Conservation (phyloP, 37 sponge, comb jelly and placozoan genomes). For the Diacarnus erythraeanus region DNA sequence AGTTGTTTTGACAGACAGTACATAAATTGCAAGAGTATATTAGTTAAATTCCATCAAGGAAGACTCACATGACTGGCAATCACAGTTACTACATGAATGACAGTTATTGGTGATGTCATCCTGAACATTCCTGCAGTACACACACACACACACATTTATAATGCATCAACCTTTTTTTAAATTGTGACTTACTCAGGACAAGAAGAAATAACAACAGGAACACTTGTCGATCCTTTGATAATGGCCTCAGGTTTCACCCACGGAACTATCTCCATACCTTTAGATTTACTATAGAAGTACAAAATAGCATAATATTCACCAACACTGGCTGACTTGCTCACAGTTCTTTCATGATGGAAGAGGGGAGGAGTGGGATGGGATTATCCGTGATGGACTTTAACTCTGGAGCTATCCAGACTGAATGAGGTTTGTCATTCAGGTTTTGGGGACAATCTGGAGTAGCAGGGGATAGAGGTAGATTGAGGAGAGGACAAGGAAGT, state of each 20-base stretch:
- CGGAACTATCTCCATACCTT: conserved; percentile 30
- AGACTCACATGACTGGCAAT: too few relatives aligned
- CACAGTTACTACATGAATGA: too few relatives aligned
- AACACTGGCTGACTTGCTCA: neutral
- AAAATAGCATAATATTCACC: neutral
- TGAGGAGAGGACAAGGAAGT: neutral
- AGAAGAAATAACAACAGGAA: too few relatives aligned
- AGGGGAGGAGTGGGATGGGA: conserved; percentile 5
- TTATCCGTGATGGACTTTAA: neutral
- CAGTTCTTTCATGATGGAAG: conserved; percentile 23
- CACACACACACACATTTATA: too few relatives aligned
- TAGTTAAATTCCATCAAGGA: too few relatives aligned
- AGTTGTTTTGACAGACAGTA: too few relatives aligned
- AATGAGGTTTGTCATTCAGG: neutral
- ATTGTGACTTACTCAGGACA: too few relatives aligned
- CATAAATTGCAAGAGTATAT: too few relatives aligned
- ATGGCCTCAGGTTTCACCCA: conserved; percentile 1
- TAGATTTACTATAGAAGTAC: neutral
- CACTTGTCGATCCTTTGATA: neutral
- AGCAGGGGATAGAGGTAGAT: neutral
- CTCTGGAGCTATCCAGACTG: conserved; percentile 51
- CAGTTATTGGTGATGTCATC: too few relatives aligned
- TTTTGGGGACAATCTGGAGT: neutral
- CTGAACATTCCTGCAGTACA: too few relatives aligned
- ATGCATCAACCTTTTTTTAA: too few relatives aligned